Evolutionary conservation across 2,888 invertebrate genomes (phyloP), one percentile per base, ranked within the genome.

Genomic region (Melinaea menophilus): DNA sequence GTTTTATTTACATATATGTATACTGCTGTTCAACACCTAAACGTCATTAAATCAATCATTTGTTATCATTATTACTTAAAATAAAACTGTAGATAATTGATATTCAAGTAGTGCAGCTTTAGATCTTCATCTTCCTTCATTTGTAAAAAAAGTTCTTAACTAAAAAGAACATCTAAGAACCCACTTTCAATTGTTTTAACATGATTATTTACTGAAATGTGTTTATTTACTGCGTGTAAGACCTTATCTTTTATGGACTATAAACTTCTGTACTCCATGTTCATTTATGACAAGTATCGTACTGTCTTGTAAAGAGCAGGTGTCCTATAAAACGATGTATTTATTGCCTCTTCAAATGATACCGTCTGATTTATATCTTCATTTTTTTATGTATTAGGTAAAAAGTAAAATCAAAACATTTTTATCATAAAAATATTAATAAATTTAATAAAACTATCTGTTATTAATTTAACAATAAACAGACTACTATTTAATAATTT

Each of bases 181-280:
- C 33, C 34, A 37, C 55, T 34, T 41, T 48, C 56, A 33, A 54
- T 9, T 54, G 35, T 51, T 51, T 13, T 56, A 31, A 13, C 46
- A 64, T 58, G 57, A 59, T 61, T 61, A 62, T 66, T 66, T 64
- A 58, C 62, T 64, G 58, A 63, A 56, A 56, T 47, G 45, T 55
- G 64, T 62, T 63, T 57, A 55, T 73, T 70, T 69, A 71, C 58
- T 61, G 58, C 67, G 65, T 69, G 80, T 80, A 80, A 73, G 72
- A 72, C 51, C 56, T 74, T 74, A 76, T 75, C 73, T 74, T 84
- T 84, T 81, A 83, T 76, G 77, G 73, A 65, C 77, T 77, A 81
- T 84, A 73, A 73, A 73, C 56, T 62, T 61, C 59, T 59, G 48
- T 57, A 58, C 62, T 63, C 58, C 45, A 61, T 57, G 56, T 67